Percentiles rank a stretch among this genome's conserved stretches.
phyloP scores from a whole-genome alignment of 2,113 vertebrate genomes.

The Orthonyx spaldingii region DNA sequence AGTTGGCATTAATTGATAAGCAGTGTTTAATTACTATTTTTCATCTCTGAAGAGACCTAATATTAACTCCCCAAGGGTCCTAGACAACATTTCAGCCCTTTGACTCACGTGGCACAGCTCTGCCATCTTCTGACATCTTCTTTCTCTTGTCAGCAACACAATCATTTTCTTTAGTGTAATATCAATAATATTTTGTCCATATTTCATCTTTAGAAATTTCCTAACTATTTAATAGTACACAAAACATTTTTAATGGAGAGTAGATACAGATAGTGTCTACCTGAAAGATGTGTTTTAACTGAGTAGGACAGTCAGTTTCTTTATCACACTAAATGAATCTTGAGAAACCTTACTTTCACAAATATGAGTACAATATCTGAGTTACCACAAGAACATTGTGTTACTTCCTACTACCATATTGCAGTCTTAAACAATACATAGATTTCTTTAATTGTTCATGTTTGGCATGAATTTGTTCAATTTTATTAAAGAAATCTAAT shows the following conservation, averaged over 20 bases:
- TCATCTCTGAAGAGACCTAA: slow-evolving; percentile 68
- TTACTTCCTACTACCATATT: background rate
- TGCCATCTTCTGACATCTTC: slow-evolving; percentile 62
- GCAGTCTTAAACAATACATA: background rate
- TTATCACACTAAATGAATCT: background rate
- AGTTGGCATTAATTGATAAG: slow-evolving; percentile 78
- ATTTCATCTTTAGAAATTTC: background rate
- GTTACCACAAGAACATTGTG: background rate
- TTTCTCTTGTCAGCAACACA: slow-evolving; percentile 23
- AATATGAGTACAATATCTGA: background rate
- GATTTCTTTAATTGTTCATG: background rate
- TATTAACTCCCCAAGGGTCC: slow-evolving; percentile 72
- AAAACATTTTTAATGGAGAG: background rate
- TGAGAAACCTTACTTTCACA: background rate
- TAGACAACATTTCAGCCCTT: slow-evolving; percentile 45
- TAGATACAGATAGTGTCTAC: background rate
- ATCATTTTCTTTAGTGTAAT: background rate
- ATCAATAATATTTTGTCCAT: background rate
- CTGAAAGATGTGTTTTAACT: background rate
- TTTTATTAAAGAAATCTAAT: background rate
- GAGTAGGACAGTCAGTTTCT: background rate
- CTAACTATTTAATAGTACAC: background rate
- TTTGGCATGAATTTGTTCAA: background rate
- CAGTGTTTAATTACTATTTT: slow-evolving; percentile 82
- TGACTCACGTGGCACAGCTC: slow-evolving; percentile 60